phyloP scores from a whole-genome alignment of 2,888 invertebrate genomes.

The Chrysolina haemoptera region DNA sequence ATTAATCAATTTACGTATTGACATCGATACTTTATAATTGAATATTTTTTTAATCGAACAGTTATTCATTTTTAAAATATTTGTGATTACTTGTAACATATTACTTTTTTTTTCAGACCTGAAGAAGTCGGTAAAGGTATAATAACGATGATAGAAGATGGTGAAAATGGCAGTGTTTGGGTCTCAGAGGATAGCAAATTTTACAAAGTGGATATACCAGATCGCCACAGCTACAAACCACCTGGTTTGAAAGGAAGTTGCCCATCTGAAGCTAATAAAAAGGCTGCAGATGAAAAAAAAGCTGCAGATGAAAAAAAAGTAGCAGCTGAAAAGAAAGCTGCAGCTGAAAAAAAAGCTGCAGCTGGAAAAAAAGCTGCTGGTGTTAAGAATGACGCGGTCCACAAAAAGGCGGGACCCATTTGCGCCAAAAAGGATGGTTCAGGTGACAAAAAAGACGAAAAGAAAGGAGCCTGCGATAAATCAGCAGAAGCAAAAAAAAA shows the following conservation, averaged over 20 bases:
- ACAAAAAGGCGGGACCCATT: slow-evolving; percentile 8
- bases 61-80: too few relatives aligned
- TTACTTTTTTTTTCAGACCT: slow-evolving; percentile 46
- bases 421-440: slow-evolving; percentile 10
- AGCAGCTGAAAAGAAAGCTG: slow-evolving; percentile 28
- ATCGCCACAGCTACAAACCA: slow-evolving; percentile 51
- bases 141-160: slow-evolving; percentile 65
- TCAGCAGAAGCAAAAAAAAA: slow-evolving; percentile 34
- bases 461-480: slow-evolving; percentile 16
- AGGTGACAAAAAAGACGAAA: slow-evolving; percentile 19
- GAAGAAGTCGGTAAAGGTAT: slow-evolving; percentile 64
- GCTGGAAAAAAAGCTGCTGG: slow-evolving; percentile 44
- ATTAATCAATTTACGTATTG: too few relatives aligned
- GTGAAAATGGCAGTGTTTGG: slow-evolving; percentile 73
- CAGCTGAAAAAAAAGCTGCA: slow-evolving; percentile 39
- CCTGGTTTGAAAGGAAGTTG: slow-evolving; percentile 6
- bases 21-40: too few relatives aligned
- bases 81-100: too few relatives aligned
- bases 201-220: slow-evolving; percentile 61
- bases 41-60: too few relatives aligned
- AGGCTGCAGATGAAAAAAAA: slow-evolving; percentile 30
- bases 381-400: too few relatives aligned
- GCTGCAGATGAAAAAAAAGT: slow-evolving; percentile 47
- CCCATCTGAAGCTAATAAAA: slow-evolving; percentile 45
- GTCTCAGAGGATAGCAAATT: slow-evolving; percentile 67